Evolutionary conservation across 2,888 invertebrate species (phyloP).

Genomic region (Parochlus steinenii): DNA sequence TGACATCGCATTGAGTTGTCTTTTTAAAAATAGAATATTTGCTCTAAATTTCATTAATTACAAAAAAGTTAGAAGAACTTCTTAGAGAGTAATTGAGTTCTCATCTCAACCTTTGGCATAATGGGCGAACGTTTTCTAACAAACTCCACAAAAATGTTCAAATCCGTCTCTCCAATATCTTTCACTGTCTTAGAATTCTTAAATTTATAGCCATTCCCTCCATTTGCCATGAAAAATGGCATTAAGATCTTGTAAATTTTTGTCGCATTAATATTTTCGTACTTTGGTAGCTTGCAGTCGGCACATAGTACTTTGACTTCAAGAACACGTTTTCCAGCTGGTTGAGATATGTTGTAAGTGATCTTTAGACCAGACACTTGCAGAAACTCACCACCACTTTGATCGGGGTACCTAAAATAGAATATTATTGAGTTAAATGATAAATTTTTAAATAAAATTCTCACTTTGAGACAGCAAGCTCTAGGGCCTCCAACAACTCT

Average conservation of each 20-base stretch:
- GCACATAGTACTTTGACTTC: conserved; percentile 44
- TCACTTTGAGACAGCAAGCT: neutral
- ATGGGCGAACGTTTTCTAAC: conserved; percentile 40
- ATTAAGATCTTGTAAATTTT: conserved; percentile 46
- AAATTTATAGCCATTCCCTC: conserved; percentile 52
- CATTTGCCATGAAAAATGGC: conserved; percentile 45
- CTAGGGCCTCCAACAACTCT: neutral
- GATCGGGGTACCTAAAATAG: neutral
- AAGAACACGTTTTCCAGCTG: conserved; percentile 42
- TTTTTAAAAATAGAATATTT: no score
- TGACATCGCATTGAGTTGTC: no score
- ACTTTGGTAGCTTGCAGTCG: conserved; percentile 39
- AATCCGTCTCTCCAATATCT: conserved; percentile 33
- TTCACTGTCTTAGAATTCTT: neutral
- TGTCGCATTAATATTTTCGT: conserved; percentile 35
- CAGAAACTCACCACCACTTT: conserved; percentile 48
- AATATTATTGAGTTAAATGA: no score
- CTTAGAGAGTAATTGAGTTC: no score
- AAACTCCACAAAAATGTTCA: conserved; percentile 38
- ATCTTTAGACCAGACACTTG: conserved; percentile 61
- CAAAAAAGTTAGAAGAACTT: no score
- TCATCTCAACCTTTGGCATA: conserved; percentile 44
- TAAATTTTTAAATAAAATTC: no score
- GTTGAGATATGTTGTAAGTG: conserved; percentile 42
- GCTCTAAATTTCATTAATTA: no score